phyloP scores from a whole-genome alignment of 2,113 vertebrate genomes.

The Plestiodon gilberti region DNA sequence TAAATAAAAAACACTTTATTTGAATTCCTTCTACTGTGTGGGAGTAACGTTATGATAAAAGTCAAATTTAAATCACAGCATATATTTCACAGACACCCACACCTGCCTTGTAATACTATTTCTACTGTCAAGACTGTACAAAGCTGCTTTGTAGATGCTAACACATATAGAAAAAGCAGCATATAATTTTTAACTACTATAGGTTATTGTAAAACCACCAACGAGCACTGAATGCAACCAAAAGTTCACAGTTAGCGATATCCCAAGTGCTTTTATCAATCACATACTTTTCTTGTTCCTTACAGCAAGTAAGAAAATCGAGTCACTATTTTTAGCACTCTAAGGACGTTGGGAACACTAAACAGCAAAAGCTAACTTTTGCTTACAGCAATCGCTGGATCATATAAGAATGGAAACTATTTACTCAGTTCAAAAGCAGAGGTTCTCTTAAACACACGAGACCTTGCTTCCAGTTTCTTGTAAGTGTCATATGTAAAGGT shows the following conservation, averaged over 20 bases:
- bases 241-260: neutral
- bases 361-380: neutral
- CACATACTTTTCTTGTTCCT: neutral
- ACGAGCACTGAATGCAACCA: neutral
- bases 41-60: neutral
- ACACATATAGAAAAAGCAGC: neutral
- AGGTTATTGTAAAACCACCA: neutral
- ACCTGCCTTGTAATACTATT: neutral
- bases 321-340: neutral
- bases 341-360: neutral
- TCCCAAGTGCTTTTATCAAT: neutral
- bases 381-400: neutral
- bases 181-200: neutral
- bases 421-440: neutral
- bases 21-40: too few relatives aligned
- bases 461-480: neutral
- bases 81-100: neutral
- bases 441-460: neutral
- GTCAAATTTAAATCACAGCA: neutral
- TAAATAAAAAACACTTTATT: neutral
- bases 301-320: neutral
- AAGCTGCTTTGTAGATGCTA: neutral
- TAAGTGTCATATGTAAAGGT: neutral
- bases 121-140: neutral
- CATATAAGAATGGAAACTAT: neutral